These are phyloP conservation scores for Scolopax rusticola DNA, from an alignment of 2,797 vertebrate species.

Conservation along the genomic window DNA sequence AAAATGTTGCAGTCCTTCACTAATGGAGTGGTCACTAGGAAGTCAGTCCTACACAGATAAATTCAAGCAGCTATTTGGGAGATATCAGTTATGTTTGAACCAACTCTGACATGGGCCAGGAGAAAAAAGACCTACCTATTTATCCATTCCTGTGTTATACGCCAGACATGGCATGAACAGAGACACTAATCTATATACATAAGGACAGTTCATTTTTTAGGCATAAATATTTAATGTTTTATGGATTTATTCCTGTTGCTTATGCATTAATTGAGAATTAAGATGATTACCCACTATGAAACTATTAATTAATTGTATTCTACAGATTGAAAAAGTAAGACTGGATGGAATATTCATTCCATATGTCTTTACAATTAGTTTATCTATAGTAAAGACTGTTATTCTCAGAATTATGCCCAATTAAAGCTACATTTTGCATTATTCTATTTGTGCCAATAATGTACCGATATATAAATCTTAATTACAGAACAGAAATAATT, in stretches of 20 bases:
- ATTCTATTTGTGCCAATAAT: background rate
- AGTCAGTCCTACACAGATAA: background rate
- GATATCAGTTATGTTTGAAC: background rate
- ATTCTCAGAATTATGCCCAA: background rate
- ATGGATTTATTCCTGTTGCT: background rate
- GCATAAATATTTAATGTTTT: background rate
- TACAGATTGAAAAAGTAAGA: background rate
- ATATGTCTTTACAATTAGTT: background rate
- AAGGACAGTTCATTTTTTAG: background rate
- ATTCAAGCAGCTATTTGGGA: background rate
- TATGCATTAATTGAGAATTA: background rate
- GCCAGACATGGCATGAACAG: background rate
- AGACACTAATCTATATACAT: background rate
- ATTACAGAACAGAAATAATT: background rate
- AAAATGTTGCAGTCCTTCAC: background rate
- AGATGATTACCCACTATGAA: background rate
- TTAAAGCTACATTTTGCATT: background rate
- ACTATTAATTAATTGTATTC: background rate
- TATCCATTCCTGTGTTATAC: background rate
- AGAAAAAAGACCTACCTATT: background rate
- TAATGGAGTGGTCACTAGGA: background rate
- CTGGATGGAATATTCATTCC: background rate
- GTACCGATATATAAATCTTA: background rate
- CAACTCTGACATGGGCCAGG: background rate
- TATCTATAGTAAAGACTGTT: background rate